These are phyloP conservation scores for Perdix hodgsoniae DNA, from an alignment of 2,797 vertebrate genomes.

Conservation along the genomic window DNA sequence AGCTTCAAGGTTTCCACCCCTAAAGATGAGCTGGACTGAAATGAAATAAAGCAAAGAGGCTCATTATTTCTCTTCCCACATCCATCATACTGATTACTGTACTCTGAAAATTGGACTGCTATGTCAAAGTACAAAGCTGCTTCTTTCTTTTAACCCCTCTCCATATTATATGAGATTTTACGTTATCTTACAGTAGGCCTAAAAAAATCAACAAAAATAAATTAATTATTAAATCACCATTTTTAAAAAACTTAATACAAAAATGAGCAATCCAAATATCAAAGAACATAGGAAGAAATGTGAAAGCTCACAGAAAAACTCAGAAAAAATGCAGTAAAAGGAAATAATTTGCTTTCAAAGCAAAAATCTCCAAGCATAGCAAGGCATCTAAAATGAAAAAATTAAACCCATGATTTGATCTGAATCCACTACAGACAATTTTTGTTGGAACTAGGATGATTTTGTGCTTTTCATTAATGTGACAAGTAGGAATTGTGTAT, in stretches of 20 bases:
- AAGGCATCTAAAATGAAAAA: neutral
- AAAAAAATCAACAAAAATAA: neutral
- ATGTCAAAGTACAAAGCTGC: neutral
- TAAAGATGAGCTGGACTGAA: neutral
- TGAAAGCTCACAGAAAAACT: neutral
- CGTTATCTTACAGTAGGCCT: neutral
- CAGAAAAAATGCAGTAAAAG: neutral
- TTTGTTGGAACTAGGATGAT: neutral
- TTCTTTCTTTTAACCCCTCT: neutral
- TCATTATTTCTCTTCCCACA: constrained; percentile 49
- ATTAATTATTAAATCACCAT: neutral
- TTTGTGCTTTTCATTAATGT: neutral
- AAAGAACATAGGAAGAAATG: neutral
- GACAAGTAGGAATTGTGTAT: neutral
- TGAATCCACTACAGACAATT: neutral
- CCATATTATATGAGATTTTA: neutral
- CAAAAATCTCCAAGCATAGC: neutral
- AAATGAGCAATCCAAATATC: neutral
- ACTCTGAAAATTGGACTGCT: neutral
- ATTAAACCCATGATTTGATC: fast-evolving
- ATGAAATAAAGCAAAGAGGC: constrained; percentile 33
- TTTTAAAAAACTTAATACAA: neutral
- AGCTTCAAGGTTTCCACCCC: constrained; percentile 32
- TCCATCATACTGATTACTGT: constrained; percentile 19
- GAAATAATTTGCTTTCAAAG: neutral